phyloP scores from a whole-genome alignment of 2,113 vertebrate genomes.

The Ceyx cyanopectus region DNA sequence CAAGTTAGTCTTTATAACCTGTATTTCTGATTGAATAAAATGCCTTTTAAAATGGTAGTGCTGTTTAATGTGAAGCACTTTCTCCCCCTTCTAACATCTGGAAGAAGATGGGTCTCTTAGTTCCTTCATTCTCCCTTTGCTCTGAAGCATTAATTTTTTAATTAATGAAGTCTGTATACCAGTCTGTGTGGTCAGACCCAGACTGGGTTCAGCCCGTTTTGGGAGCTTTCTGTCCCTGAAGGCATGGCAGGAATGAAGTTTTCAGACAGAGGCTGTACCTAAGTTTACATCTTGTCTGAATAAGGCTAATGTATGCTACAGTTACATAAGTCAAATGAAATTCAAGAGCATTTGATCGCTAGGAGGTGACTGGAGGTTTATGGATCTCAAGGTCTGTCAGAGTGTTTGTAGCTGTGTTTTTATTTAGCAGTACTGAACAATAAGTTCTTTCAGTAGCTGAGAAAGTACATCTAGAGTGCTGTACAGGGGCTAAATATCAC shows the following conservation, averaged over 20 bases:
- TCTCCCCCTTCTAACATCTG: background rate
- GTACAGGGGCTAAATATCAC: background rate
- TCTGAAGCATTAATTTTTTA: background rate
- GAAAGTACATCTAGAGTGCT: background rate
- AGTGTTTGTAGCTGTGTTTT: background rate
- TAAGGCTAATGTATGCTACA: background rate
- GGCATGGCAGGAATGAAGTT: background rate
- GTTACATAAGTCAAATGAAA: background rate
- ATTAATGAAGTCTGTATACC: background rate
- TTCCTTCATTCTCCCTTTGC: background rate
- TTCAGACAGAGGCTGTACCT: background rate
- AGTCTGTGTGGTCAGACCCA: background rate
- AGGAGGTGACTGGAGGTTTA: background rate
- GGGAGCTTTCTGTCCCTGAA: background rate
- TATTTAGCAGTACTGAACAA: background rate
- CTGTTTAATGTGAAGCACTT: background rate
- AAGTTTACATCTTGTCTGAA: background rate
- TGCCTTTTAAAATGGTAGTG: background rate
- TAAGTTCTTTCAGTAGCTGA: constrained; percentile 5
- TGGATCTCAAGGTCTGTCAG: background rate
- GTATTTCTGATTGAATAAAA: background rate
- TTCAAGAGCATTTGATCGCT: background rate
- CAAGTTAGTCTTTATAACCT: background rate
- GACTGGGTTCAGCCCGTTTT: background rate
- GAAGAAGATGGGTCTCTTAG: background rate